These are phyloP conservation scores for Sinelater perroti DNA, from an alignment of 2,888 invertebrate genomes.

Conservation along the genomic window DNA sequence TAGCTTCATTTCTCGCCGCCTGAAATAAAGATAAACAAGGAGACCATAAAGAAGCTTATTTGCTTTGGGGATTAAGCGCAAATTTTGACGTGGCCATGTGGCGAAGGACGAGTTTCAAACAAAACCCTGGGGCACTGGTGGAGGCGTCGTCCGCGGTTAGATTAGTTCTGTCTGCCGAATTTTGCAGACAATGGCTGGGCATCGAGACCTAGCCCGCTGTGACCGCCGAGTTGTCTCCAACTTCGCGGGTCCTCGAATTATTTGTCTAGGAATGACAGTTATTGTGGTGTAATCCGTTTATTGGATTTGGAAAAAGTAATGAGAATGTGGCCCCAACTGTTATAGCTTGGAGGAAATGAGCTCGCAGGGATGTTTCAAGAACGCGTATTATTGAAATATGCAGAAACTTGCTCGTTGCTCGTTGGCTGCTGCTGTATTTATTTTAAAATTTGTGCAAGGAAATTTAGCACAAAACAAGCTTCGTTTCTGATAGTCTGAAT, in stretches of 20 bases:
- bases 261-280: background rate
- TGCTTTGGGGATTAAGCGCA: background rate
- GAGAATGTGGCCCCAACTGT: too few species aligned
- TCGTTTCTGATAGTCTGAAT: too few species aligned
- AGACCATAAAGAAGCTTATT: background rate
- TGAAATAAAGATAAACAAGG: background rate
- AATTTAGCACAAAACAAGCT: too few species aligned
- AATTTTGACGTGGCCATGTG: background rate
- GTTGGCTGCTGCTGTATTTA: too few species aligned
- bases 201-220: background rate
- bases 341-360: too few species aligned
- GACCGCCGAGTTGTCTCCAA: background rate
- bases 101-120: background rate
- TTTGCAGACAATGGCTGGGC: background rate
- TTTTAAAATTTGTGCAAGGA: too few species aligned
- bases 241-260: background rate
- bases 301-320: background rate
- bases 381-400: too few species aligned
- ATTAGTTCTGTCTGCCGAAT: constrained; percentile 9
- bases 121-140: constrained; percentile 3
- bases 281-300: background rate
- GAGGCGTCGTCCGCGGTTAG: constrained; percentile 2
- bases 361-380: too few species aligned
- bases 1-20: too few species aligned
- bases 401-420: too few species aligned